These are phyloP conservation scores for Arrhopalites spinosus DNA, from an alignment of 2,888 invertebrate species.

Conservation along the genomic window DNA sequence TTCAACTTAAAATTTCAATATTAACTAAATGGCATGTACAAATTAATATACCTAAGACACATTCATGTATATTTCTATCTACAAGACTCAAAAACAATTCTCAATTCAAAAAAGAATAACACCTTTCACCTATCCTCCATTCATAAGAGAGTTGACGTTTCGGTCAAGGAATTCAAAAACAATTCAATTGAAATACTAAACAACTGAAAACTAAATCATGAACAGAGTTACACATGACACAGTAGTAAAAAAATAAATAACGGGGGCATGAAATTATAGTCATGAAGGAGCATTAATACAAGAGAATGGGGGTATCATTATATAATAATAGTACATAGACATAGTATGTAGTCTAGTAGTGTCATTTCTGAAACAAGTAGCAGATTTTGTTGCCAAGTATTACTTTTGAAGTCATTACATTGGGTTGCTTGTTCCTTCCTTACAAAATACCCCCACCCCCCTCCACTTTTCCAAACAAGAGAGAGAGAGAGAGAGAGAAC, in stretches of 20 bases:
- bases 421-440: no score
- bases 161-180: background rate
- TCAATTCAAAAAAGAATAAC: background rate
- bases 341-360: background rate
- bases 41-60: no score
- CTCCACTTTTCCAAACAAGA: no score
- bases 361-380: background rate
- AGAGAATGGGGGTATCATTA: background rate
- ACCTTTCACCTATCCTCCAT: background rate
- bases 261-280: no score
- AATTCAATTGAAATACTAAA: background rate
- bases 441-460: no score
- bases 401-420: no score
- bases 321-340: background rate
- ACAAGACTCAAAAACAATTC: background rate
- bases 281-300: no score
- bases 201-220: background rate
- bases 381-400: no score
- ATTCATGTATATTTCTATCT: no score
- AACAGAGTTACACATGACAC: background rate
- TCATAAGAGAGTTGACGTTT: constrained; percentile 1
- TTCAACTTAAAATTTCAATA: background rate
- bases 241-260: no score
- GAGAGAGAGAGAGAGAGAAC: no score
- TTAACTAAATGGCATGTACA: background rate